These are phyloP conservation scores for Thalassophryne amazonica DNA, from an alignment of 2,797 vertebrate genomes.

Conservation along the genomic window DNA sequence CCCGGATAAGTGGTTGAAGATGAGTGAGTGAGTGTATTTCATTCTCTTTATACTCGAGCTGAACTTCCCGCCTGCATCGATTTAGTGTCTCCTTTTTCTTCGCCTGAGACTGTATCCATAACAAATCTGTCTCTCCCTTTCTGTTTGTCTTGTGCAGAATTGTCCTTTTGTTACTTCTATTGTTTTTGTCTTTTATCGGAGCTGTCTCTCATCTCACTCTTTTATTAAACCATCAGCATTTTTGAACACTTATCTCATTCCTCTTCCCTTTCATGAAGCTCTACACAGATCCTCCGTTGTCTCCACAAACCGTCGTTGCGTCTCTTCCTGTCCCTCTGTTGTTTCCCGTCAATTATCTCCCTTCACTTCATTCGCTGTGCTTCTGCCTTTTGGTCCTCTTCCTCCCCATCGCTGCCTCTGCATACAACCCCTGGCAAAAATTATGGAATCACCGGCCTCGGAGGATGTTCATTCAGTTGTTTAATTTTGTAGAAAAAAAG, in stretches of 20 bases:
- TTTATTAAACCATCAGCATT: slow-evolving; percentile 3
- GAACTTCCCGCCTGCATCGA: too few relatives aligned
- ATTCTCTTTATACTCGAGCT: too few relatives aligned
- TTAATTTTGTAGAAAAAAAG: too few relatives aligned
- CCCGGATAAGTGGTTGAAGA: too few relatives aligned
- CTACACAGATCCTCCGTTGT: slow-evolving; percentile 2
- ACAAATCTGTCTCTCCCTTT: slow-evolving; percentile 12
- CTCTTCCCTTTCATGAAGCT: not conserved
- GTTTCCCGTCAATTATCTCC: slow-evolving; percentile 35
- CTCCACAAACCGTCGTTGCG: not conserved
- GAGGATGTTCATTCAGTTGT: too few relatives aligned
- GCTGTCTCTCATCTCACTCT: not conserved
- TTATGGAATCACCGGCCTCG: too few relatives aligned
- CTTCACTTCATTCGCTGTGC: slow-evolving; percentile 13
- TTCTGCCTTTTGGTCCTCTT: not conserved
- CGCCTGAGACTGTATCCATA: not conserved
- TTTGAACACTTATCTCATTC: slow-evolving; percentile 3
- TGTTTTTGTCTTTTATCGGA: slow-evolving; percentile 12
- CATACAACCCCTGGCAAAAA: not conserved
- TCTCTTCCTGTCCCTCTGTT: slow-evolving; percentile 11
- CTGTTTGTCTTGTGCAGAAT: slow-evolving; percentile 5
- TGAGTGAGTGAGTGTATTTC: too few relatives aligned
- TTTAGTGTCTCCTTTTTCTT: not conserved
- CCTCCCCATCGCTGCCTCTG: not conserved
- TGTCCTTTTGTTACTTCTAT: not conserved